phyloP scores from a whole-genome alignment of 2,888 invertebrate species.

The Oasisia sp. region DNA sequence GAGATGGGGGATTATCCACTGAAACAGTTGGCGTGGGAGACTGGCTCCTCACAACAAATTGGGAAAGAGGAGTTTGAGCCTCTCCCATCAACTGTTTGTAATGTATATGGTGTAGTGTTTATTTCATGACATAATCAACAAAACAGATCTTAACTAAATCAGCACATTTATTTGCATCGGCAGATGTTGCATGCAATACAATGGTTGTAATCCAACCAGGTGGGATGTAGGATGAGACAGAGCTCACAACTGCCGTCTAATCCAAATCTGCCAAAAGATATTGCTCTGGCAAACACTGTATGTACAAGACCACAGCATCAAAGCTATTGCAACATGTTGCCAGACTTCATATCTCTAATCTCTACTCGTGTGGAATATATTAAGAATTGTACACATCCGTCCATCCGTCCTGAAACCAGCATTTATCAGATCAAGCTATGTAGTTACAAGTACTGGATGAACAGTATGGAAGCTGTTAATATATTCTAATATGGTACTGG shows the following conservation, averaged over 20 bases:
- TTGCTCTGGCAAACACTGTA: not conserved
- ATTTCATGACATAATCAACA: not conserved
- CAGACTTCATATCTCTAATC: not conserved
- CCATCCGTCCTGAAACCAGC: not conserved
- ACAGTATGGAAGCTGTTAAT: not conserved
- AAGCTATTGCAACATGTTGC: not conserved
- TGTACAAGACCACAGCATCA: not conserved
- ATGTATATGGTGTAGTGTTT: too few species aligned
- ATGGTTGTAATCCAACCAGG: not conserved
- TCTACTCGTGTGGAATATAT: not conserved
- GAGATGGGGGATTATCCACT: too few species aligned
- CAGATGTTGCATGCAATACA: not conserved
- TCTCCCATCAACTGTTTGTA: too few species aligned
- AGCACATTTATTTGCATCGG: not conserved
- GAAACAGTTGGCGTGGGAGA: too few species aligned
- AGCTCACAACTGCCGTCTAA: not conserved
- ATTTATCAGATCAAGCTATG: not conserved
- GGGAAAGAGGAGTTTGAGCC: too few species aligned
- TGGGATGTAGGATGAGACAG: not conserved
- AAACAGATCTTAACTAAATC: not conserved
- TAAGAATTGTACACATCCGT: not conserved
- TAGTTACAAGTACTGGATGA: not conserved
- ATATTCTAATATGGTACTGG: not conserved
- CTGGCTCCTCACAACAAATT: too few species aligned
- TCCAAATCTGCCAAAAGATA: not conserved